Evolutionary conservation across 2,888 invertebrate species (phyloP).

Genomic region (Leptura quadrifasciata): DNA sequence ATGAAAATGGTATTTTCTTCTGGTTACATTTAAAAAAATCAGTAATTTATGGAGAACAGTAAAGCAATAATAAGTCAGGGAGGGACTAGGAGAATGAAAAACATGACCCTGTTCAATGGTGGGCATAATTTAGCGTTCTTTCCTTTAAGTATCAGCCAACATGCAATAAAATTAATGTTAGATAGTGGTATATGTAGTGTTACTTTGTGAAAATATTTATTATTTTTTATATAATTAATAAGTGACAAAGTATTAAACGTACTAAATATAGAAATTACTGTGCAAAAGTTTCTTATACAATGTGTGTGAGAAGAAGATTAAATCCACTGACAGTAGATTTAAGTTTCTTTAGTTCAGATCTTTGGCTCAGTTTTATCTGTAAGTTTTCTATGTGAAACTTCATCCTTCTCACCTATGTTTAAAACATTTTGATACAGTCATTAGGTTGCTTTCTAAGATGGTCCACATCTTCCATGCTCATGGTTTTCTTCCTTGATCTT

Average conservation of each 20-base stretch:
- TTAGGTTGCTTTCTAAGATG: too few species aligned
- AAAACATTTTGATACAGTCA: too few species aligned
- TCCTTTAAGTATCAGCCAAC: background rate
- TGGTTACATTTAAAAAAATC: background rate
- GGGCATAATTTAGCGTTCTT: background rate
- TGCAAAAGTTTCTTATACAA: background rate
- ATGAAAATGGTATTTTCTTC: conserved; percentile 35
- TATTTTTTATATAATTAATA: background rate
- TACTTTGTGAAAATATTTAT: conserved; percentile 2
- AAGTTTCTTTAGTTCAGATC: too few species aligned
- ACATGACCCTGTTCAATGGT: background rate
- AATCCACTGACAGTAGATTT: too few species aligned
- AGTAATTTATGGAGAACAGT: background rate
- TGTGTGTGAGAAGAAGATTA: too few species aligned
- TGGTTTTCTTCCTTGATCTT: too few species aligned
- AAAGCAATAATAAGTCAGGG: conserved; percentile 37
- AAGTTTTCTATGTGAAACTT: too few species aligned
- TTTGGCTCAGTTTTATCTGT: too few species aligned
- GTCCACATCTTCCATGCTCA: too few species aligned
- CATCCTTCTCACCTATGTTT: too few species aligned
- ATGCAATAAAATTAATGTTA: conserved; percentile 34
- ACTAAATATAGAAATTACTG: background rate
- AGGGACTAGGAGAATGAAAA: conserved; percentile 8
- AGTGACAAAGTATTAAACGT: conserved; percentile 1
- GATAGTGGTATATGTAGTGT: conserved; percentile 5